Base-by-base conservation (phyloP, 2,113 vertebrate species). In the Engystomops pustulosus region DNA sequence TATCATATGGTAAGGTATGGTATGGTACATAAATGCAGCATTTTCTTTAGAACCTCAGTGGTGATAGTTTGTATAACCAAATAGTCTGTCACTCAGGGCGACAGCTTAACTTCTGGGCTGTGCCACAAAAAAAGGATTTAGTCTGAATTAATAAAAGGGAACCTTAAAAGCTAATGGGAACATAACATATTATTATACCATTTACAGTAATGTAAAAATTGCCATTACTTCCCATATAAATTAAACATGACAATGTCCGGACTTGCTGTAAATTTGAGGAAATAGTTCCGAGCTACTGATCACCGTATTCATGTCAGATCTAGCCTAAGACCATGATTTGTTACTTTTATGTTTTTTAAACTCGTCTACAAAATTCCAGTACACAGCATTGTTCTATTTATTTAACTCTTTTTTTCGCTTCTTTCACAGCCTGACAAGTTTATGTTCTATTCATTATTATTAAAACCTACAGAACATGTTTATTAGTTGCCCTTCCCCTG, bases 131-230 rank as follows among this genome's bases (percentile, higher is more conserved):
- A 72, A 15, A 27, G 44, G 70, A 72, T 72, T 72, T 72, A 30
- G 41, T 72, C 41, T 47, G 70, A 72, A 72, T 47, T 72, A 72
- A 72, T 72, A 72, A 47, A 72, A 72, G 41, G 70, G 44, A 72
- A 72, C 41, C 70, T 47, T 72, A 72, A 72, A 72, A 44, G 44
- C 70, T 72, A 72, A 72, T 72, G 41, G 15, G 44, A 27, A 27
- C 5, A 8, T 72, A 72, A 72, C 70, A 72, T 72, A 72, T 72
- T 72, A 72, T 72, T 72, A 72, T 72, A 10, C 44, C 44, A 72
- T 72, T 72, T 72, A 72, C 70, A 47, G 27, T 72, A 72, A 72
- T 72, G 70, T 72, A 72, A 47, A 72, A 72, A 72, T 45, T 72
- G 44, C 23, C 70, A 72, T 72, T 47, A 72, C 70, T 27, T 72